A percentile compares a stretch with the other conserved stretches of the same genome.
Conservation (phyloP, 2,113 vertebrate genomes). For the Rousettus leschenaultii region DNA sequence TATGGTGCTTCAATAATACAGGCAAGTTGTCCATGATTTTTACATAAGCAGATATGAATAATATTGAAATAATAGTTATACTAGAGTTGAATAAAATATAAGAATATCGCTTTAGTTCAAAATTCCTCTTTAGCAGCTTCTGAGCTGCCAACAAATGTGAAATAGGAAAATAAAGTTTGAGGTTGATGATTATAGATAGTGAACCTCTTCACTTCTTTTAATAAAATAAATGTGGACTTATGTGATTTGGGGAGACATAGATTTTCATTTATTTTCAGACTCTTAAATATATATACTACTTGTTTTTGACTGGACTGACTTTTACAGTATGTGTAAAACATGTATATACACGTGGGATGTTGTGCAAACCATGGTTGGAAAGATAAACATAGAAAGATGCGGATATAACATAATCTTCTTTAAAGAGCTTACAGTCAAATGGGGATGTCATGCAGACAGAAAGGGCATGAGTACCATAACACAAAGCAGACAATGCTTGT, state of each 20-base stretch:
- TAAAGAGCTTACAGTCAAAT: background rate
- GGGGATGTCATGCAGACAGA: no score
- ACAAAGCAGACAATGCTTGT: background rate
- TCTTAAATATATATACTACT: background rate
- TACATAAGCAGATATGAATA: background rate
- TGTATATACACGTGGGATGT: no score
- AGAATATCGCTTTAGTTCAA: background rate
- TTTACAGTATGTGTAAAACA: background rate
- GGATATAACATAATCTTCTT: background rate
- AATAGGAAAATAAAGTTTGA: background rate
- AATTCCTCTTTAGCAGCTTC: background rate
- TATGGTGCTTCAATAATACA: conserved; percentile 30
- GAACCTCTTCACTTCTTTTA: background rate
- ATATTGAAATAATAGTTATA: background rate
- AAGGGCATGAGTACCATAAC: background rate
- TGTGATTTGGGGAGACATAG: background rate
- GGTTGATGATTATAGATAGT: background rate
- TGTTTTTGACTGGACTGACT: background rate
- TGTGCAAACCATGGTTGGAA: background rate
- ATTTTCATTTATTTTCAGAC: conserved; percentile 19
- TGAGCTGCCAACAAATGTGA: background rate
- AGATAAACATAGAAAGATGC: background rate
- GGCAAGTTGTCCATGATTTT: conserved; percentile 18
- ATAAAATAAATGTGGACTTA: background rate
- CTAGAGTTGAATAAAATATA: background rate